These are phyloP conservation scores for Hydrochoerus hydrochaeris DNA, from an alignment of 2,113 vertebrate genomes.

Conservation along the genomic window DNA sequence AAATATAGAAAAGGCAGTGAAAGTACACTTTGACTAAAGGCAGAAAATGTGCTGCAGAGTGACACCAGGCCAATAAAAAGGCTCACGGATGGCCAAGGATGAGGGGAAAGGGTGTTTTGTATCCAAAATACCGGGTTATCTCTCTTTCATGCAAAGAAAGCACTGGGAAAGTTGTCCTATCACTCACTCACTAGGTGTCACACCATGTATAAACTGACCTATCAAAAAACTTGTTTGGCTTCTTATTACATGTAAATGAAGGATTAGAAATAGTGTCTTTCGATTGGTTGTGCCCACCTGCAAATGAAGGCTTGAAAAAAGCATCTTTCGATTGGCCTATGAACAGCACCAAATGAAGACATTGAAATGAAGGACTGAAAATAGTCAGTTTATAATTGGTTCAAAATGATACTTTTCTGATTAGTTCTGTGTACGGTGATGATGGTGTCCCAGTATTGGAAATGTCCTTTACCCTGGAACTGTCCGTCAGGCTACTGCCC, in stretches of 20 bases:
- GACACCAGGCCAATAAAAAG: background rate
- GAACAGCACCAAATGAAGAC: background rate
- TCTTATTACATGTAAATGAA: background rate
- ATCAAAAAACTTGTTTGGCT: background rate
- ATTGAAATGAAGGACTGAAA: background rate
- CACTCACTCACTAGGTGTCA: background rate
- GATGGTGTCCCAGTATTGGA: background rate
- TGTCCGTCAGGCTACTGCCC: background rate
- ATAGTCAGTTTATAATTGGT: background rate
- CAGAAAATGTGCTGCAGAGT: background rate
- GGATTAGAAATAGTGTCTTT: background rate
- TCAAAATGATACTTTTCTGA: background rate
- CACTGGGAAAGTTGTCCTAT: background rate
- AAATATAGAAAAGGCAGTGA: background rate
- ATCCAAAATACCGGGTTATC: background rate
- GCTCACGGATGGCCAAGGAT: background rate
- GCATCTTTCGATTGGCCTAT: background rate
- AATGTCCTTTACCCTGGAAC: background rate
- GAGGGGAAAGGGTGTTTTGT: background rate
- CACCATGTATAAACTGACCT: background rate
- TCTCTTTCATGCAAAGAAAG: background rate
- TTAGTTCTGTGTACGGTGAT: background rate
- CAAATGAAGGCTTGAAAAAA: background rate
- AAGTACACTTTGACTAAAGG: background rate
- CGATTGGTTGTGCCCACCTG: background rate